These are phyloP conservation scores for Nyctalus aviator DNA, from an alignment of 2,797 vertebrate species.

Conservation along the genomic window DNA sequence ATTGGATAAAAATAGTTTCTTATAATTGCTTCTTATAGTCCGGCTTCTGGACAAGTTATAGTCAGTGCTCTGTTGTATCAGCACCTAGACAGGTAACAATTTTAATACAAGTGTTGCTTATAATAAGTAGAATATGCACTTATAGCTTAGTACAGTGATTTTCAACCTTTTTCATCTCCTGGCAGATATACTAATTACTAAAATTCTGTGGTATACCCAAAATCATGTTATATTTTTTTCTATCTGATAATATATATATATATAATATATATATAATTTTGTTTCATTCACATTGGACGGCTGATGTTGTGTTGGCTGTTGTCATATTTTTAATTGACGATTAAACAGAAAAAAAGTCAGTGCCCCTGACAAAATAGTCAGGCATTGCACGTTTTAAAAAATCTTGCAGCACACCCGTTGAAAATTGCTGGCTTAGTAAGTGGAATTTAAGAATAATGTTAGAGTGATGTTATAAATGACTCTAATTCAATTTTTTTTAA, in stretches of 20 bases:
- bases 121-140: neutral
- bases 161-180: neutral
- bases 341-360: neutral
- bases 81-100: slow-evolving; percentile 16
- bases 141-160: neutral
- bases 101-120: neutral
- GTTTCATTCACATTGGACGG: neutral
- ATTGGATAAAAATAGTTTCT: slow-evolving; percentile 1
- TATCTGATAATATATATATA: neutral
- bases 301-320: neutral
- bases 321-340: neutral
- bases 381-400: neutral
- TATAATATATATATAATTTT: neutral
- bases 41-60: slow-evolving; percentile 5
- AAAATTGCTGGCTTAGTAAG: neutral
- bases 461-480: neutral
- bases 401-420: neutral
- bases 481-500: slow-evolving; percentile 82
- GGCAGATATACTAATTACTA: neutral
- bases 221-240: neutral
- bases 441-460: slow-evolving; percentile 37
- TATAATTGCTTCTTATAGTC: slow-evolving; percentile 6
- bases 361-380: neutral
- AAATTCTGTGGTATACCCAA: neutral
- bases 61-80: neutral